A percentile compares a stretch with the other conserved stretches of the same genome.
phyloP scores from a whole-genome alignment of 2,888 invertebrate species.

The Drosophila phalerata region DNA sequence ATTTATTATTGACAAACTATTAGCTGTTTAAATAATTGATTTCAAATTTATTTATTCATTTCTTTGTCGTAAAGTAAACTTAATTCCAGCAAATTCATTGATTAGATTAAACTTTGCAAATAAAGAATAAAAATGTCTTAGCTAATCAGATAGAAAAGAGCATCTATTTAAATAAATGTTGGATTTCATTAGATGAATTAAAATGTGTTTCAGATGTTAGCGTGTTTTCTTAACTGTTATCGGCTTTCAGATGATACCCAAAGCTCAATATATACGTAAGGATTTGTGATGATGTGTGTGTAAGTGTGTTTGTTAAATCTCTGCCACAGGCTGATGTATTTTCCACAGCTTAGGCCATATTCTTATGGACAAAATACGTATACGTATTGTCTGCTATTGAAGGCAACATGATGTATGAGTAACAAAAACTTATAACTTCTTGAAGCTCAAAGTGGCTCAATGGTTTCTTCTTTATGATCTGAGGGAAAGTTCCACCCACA shows the following conservation, averaged over 20 bases:
- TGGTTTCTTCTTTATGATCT: conserved; percentile 5
- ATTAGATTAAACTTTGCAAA: not conserved
- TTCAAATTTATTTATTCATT: not conserved
- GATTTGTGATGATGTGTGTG: conserved; percentile 6
- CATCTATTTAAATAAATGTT: not conserved
- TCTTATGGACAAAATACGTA: conserved; percentile 17
- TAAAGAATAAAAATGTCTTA: not conserved
- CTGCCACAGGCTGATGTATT: conserved; percentile 37
- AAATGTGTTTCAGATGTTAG: not conserved
- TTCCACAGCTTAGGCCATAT: conserved; percentile 45
- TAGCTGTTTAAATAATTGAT: not conserved
- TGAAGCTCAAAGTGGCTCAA: conserved; percentile 39
- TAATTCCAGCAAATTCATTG: not conserved
- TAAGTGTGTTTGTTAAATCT: conserved; percentile 27
- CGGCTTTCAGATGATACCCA: conserved; percentile 4
- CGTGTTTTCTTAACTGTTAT: conserved; percentile 1
- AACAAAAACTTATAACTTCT: conserved; percentile 59
- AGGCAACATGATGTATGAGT: conserved; percentile 50
- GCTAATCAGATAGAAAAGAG: not conserved
- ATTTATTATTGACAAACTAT: not conserved
- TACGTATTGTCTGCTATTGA: conserved; percentile 19
- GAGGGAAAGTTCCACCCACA: not conserved
- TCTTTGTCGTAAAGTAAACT: not conserved
- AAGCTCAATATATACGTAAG: conserved; percentile 13
- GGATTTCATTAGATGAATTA: not conserved